Conservation (phyloP, 2,113 vertebrate genomes). For the Riparia riparia region DNA sequence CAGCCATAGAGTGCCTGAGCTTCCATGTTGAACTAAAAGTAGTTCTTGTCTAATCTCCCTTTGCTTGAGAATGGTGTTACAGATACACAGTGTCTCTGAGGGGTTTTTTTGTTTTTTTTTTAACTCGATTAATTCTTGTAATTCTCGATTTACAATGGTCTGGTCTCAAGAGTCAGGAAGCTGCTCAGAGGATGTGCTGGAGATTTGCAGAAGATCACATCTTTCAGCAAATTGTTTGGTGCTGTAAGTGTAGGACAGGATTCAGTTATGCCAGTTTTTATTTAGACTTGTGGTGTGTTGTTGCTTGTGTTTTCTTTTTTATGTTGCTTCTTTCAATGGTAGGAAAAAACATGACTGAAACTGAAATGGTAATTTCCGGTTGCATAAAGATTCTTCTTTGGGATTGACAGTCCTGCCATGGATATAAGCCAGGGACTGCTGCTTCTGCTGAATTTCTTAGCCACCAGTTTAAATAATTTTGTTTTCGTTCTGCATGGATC, state of each 20-base stretch:
- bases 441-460: not conserved
- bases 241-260: not conserved
- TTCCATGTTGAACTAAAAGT: not conserved
- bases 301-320: not conserved
- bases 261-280: not conserved
- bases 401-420: not conserved
- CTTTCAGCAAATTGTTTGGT: accelerated
- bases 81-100: not conserved
- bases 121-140: not conserved
- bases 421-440: not conserved
- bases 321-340: not conserved
- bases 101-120: not conserved
- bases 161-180: not conserved
- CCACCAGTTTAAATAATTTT: accelerated
- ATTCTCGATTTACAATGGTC: not conserved
- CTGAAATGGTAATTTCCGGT: not conserved
- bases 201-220: not conserved
- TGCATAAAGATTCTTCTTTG: not conserved
- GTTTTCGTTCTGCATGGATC: not conserved
- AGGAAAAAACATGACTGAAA: not conserved
- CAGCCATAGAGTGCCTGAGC: not conserved
- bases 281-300: not conserved
- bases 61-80: not conserved
- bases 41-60: not conserved
- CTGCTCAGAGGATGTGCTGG: not conserved